phyloP scores from a whole-genome alignment of 2,888 invertebrate species.

The Osedax fenrisi region DNA sequence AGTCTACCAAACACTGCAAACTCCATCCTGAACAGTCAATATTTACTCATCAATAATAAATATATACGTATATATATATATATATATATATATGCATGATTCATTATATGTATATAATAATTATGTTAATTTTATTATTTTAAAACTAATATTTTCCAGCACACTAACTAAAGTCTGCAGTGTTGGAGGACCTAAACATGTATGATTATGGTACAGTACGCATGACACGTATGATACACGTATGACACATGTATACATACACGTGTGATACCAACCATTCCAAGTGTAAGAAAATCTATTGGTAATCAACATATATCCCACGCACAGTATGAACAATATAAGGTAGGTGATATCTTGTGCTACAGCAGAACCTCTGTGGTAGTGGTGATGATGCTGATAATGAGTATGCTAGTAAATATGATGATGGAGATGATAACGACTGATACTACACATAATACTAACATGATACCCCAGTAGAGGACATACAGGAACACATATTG shows the following conservation, averaged over 20 bases:
- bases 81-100: not conserved
- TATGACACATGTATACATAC: no score
- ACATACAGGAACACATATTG: not conserved
- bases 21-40: slow-evolving; percentile 26
- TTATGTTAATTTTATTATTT: no score
- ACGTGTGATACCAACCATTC: slow-evolving; percentile 31
- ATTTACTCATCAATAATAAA: not conserved
- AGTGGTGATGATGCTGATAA: no score
- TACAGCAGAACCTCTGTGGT: slow-evolving; percentile 33
- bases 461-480: not conserved
- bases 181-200: no score
- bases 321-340: slow-evolving; percentile 22
- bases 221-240: no score
- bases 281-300: slow-evolving; percentile 32
- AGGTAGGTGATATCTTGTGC: slow-evolving; percentile 30
- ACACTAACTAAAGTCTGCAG: no score
- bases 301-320: slow-evolving; percentile 30
- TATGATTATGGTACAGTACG: no score
- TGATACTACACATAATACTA: no score
- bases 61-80: not conserved
- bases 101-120: not conserved
- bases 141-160: no score
- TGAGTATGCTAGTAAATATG: no score
- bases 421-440: no score
- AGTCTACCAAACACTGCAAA: slow-evolving; percentile 28